Evolutionary conservation across 2,113 vertebrate genomes (phyloP), one percentile per base, ranked within the genome.

Genomic region (Ciconia stormi): DNA sequence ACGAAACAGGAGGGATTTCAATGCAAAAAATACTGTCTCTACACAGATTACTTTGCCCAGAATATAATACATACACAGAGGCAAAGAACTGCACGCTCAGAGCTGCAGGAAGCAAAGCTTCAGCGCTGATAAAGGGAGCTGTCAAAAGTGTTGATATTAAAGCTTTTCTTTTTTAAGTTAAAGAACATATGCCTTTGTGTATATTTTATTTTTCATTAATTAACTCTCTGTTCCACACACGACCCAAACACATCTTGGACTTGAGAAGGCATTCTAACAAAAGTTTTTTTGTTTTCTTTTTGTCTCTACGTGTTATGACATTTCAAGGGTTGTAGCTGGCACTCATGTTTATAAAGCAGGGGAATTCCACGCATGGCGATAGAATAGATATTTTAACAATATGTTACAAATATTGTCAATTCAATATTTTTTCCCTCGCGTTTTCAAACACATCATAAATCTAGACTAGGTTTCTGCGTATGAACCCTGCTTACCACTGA

Each of bases 401-500:
- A 95, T 63, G 83, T 86, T 96, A 96, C 93, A 96, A 98, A 97
- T 85, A 97, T 67, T 63, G 95, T 94, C 97, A 94, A 97, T 97
- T 74, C 56, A 2, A 46, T 94, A 63, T 74, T 97, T 98, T 98
- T 72, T 92, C 87, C 96, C 93, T 95, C 21, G 83, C 79, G 63
- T 96, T 97, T 97, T 88, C 97, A 96, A 97, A 97, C 98, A 98
- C 98, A 21, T 98, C 98, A 98, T 98, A 96, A 98, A 98, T 98
- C 98, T 88, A 5, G 74, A 29, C 73, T 30, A 19, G 97, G 87
- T 97, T 97, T 91, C 96, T 82, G 96, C 78, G 92, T 69, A 30
- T 97, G 98, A 98, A 97, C 97, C 97, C 98, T 42, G 92, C 98
- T 97, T 89, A 70, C 79, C 93, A 93, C 95, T 55, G 81, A 93